A percentile compares a stretch with the other conserved stretches of the same genome.
These are phyloP conservation scores for Pristiophorus japonicus DNA, from an alignment of 2,113 vertebrate species.

Conservation along the genomic window DNA sequence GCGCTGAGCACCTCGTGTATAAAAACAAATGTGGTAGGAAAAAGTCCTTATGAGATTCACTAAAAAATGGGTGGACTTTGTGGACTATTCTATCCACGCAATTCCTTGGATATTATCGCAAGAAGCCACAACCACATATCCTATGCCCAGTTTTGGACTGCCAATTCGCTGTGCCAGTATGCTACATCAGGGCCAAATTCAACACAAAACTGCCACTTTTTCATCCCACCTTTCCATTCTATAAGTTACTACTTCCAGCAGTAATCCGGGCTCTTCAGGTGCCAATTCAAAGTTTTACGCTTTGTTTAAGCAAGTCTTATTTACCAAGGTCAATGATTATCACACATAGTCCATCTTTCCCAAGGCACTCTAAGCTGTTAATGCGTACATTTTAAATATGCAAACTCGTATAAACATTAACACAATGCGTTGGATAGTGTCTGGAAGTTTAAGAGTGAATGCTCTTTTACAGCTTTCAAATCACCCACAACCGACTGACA, in stretches of 20 bases:
- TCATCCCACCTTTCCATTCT: not conserved
- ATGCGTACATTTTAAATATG: not conserved
- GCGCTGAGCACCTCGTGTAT: too few species aligned
- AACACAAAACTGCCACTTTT: not conserved
- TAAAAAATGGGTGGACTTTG: too few species aligned
- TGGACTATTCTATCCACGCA: too few species aligned
- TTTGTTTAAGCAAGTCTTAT: not conserved
- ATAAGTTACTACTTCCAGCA: not conserved
- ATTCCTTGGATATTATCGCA: too few species aligned
- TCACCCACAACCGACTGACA: not conserved
- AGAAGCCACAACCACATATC: too few species aligned
- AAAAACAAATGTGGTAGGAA: too few species aligned
- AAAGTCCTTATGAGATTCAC: too few species aligned
- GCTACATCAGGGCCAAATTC: not conserved
- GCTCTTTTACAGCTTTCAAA: not conserved
- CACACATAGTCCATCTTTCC: not conserved
- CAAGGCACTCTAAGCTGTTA: not conserved
- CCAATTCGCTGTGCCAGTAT: not conserved
- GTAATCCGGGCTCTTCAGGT: not conserved
- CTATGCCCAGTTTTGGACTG: not conserved
- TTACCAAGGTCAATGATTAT: not conserved
- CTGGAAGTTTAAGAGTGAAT: not conserved
- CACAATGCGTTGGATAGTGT: not conserved
- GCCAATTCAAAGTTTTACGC: not conserved
- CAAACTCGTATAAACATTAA: not conserved